Conservation (phyloP, 2,113 vertebrate genomes). For the Sinocyclocheilus anshuiensis region DNA sequence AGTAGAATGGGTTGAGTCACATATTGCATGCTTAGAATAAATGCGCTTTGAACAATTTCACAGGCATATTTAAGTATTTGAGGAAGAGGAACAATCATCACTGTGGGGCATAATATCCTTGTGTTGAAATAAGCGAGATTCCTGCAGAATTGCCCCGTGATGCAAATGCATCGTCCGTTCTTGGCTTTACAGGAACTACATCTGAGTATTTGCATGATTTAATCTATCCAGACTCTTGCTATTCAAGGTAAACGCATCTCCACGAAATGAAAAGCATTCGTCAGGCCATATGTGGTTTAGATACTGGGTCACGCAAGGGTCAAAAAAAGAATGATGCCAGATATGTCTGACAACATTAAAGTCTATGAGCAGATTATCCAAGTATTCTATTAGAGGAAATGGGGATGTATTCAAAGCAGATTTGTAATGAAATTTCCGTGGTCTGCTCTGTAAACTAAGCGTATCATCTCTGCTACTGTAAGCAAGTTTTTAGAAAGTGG, state of each 20-base stretch:
- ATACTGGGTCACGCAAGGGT: conserved; percentile 18
- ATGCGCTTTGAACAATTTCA: conserved; percentile 26
- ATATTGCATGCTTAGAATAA: conserved; percentile 46
- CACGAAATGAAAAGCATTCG: conserved; percentile 4
- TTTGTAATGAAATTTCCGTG: not conserved
- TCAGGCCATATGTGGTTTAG: conserved; percentile 19
- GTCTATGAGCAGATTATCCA: conserved; percentile 2
- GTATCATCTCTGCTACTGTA: not conserved
- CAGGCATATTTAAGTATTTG: conserved; percentile 36
- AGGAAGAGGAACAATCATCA: conserved; percentile 49
- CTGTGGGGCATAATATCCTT: conserved; percentile 1
- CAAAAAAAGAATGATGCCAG: not conserved
- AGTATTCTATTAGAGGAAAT: conserved; percentile 30
- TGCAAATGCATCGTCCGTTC: conserved; percentile 9
- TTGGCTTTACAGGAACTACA: not conserved
- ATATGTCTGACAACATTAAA: conserved; percentile 34
- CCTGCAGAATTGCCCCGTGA: conserved; percentile 31
- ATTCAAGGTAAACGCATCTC: not conserved
- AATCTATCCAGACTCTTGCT: not conserved
- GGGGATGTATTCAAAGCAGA: not conserved
- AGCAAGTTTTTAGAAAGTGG: not conserved
- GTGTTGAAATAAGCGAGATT: conserved; percentile 16
- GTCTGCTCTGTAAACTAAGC: not conserved
- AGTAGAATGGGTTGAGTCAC: conserved; percentile 64
- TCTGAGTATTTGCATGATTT: not conserved